These are phyloP conservation scores for Sphenodon punctatus DNA, from an alignment of 2,797 vertebrate genomes.

Conservation along the genomic window DNA sequence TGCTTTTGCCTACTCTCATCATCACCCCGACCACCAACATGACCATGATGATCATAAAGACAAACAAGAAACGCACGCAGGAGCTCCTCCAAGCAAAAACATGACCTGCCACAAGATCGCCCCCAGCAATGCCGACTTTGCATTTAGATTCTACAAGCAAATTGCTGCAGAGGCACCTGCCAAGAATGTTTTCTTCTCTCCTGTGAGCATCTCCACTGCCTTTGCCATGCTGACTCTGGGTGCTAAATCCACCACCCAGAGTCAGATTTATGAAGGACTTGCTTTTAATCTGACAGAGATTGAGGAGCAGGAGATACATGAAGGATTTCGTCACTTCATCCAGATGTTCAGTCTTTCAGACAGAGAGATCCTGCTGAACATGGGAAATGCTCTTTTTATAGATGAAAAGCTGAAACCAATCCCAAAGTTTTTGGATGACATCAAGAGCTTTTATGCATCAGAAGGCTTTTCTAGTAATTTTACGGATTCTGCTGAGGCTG, in stretches of 20 bases:
- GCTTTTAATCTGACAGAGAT: conserved; percentile 64
- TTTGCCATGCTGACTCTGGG: conserved; percentile 81
- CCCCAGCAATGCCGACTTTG: conserved; percentile 68
- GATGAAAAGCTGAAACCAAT: conserved; percentile 57
- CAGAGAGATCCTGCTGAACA: conserved; percentile 52
- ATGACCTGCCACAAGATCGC: neutral
- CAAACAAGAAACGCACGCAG: no score
- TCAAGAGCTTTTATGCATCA: conserved; percentile 62
- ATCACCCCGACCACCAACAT: neutral
- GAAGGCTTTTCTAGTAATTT: conserved; percentile 74
- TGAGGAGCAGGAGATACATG: conserved; percentile 62
- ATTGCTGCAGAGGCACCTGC: conserved; percentile 54
- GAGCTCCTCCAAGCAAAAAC: no score
- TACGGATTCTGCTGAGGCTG: conserved; percentile 54
- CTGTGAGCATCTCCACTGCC: conserved; percentile 76
- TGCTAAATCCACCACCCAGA: conserved; percentile 69
- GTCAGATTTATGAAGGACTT: conserved; percentile 76
- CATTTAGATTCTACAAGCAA: conserved; percentile 76
- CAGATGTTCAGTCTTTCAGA: conserved; percentile 7
- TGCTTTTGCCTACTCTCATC: neutral
- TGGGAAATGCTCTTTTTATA: conserved; percentile 80
- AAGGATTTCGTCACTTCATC: conserved; percentile 66
- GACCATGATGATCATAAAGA: neutral
- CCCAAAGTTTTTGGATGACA: conserved; percentile 63
- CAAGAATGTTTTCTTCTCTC: conserved; percentile 85